phyloP scores from a whole-genome alignment of 1,140 invertebrate species.

The Melipona quadrifasciata region DNA sequence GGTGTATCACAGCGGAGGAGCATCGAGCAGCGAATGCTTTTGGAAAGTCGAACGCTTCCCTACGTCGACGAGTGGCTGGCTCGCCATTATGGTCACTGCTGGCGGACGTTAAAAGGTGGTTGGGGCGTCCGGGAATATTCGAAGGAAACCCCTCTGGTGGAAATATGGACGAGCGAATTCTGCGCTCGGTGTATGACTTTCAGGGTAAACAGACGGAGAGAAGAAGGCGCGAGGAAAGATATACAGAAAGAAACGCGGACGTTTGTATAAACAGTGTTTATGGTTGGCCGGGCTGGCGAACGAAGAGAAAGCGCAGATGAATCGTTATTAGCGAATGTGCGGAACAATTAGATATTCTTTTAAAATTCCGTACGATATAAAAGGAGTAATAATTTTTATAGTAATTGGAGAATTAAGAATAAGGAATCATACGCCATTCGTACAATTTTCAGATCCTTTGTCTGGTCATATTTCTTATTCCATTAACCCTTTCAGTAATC shows the following conservation, averaged over 20 bases:
- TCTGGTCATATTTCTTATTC: no score
- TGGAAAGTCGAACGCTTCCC: conserved; percentile 13
- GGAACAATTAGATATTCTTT: background rate
- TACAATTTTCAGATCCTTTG: no score
- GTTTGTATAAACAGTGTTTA: conserved; percentile 33
- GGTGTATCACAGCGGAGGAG: background rate
- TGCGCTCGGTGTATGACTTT: conserved; percentile 19
- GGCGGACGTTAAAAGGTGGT: conserved; percentile 27
- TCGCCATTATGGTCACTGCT: conserved; percentile 27
- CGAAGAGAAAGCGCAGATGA: background rate
- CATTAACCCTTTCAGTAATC: no score
- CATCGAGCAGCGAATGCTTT: background rate
- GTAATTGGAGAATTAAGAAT: no score
- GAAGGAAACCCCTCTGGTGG: background rate
- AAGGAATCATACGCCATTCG: background rate
- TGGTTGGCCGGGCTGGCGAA: background rate
- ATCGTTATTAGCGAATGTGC: conserved; percentile 14
- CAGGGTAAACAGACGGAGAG: conserved; percentile 42
- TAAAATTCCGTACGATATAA: no score
- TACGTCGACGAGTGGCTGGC: conserved; percentile 19
- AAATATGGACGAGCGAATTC: conserved; percentile 24
- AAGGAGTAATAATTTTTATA: no score
- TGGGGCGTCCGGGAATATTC: background rate
- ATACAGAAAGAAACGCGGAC: conserved; percentile 1
- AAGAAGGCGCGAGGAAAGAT: conserved; percentile 2